These are phyloP conservation scores for Oryctes rhinoceros DNA, from an alignment of 1,140 invertebrate genomes.

Conservation along the genomic window DNA sequence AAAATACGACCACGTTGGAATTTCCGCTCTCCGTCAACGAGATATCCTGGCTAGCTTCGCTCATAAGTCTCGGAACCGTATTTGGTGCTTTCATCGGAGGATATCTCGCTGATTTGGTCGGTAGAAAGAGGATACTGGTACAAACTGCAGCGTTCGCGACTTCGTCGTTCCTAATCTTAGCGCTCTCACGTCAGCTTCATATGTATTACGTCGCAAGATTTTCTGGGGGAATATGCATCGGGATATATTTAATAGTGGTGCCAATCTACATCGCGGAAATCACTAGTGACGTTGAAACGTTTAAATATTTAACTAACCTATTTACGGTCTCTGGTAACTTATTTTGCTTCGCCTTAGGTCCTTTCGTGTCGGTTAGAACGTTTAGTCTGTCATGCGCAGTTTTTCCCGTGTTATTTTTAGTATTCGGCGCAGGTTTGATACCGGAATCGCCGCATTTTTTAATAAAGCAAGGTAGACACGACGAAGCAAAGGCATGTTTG, in stretches of 20 bases:
- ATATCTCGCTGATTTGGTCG: constrained; percentile 59
- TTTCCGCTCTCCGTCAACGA: constrained; percentile 62
- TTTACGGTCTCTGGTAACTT: constrained; percentile 46
- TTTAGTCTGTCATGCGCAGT: constrained; percentile 62
- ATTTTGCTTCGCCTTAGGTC: constrained; percentile 66
- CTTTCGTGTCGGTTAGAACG: constrained; percentile 64
- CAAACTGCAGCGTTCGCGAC: constrained; percentile 58
- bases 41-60: constrained; percentile 81
- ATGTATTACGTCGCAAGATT: constrained; percentile 60
- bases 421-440: constrained; percentile 59
- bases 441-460: constrained; percentile 60
- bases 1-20: constrained; percentile 55
- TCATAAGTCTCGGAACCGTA: constrained; percentile 81
- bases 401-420: constrained; percentile 63
- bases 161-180: constrained; percentile 60
- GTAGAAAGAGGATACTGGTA: constrained; percentile 62
- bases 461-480: background rate
- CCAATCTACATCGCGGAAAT: constrained; percentile 66
- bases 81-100: constrained; percentile 54
- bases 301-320: constrained; percentile 45
- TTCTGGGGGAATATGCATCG: constrained; percentile 61
- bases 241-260: constrained; percentile 62
- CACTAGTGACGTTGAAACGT: constrained; percentile 53
- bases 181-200: constrained; percentile 56
- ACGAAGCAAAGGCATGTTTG: background rate